Conservation (phyloP, 2,113 vertebrate species). For the Cyprinus carpio region DNA sequence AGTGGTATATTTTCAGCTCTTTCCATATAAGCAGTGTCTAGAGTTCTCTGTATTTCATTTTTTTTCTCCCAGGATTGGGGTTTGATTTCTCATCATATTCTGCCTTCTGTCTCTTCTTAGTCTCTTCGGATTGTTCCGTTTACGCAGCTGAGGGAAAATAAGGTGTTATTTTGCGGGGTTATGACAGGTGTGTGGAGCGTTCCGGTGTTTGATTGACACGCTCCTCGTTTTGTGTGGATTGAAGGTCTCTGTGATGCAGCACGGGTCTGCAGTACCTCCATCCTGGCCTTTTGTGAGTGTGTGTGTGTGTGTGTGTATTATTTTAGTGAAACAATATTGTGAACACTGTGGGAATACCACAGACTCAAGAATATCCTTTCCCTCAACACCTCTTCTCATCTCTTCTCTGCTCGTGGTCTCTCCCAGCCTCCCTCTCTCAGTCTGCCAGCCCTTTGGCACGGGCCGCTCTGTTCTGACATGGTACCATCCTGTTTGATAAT, state of each 20-base stretch:
- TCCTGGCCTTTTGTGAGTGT: not conserved
- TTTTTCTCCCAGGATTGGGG: constrained; percentile 7
- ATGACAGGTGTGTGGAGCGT: constrained; percentile 24
- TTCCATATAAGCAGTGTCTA: constrained; percentile 9
- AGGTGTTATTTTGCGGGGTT: constrained; percentile 31
- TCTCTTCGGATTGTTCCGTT: constrained; percentile 21
- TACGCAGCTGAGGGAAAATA: constrained; percentile 22
- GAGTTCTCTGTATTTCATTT: constrained; percentile 1
- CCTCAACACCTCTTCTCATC: not conserved
- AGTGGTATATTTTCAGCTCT: not conserved
- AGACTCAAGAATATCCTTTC: constrained; percentile 19
- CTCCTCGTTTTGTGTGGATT: constrained; percentile 4
- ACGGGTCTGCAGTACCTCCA: not conserved
- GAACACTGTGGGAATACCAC: constrained; percentile 24
- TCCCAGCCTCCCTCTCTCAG: constrained; percentile 11
- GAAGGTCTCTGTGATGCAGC: constrained; percentile 25
- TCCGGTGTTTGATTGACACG: not conserved
- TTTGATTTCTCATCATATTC: constrained; percentile 41
- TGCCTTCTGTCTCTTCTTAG: constrained; percentile 14
- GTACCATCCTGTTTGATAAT: constrained; percentile 47
- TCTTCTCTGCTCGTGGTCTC: constrained; percentile 22
- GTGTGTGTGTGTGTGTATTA: not conserved
- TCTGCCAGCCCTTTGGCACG: constrained; percentile 34
- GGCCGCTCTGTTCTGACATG: constrained; percentile 43
- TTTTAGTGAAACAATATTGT: not conserved